Evolutionary conservation across 2,888 invertebrate species (phyloP).

Genomic region (Heliconius hortense): DNA sequence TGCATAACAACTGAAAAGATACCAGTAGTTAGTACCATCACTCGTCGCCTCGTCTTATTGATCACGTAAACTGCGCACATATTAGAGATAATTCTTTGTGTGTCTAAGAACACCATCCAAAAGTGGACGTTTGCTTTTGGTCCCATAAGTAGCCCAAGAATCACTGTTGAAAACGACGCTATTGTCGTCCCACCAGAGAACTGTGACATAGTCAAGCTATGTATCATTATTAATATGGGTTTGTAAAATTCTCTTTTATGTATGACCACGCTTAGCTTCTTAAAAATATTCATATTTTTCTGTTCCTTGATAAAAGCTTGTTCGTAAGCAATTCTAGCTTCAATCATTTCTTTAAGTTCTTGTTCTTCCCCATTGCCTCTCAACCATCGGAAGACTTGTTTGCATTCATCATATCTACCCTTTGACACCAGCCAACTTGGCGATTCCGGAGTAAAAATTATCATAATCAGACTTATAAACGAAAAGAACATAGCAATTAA

Average conservation of each 20-base stretch:
- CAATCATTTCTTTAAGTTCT: conserved; percentile 64
- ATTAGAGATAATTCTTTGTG: conserved; percentile 82
- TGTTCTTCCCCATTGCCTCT: conserved; percentile 75
- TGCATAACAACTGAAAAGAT: conserved; percentile 66
- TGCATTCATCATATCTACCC: conserved; percentile 77
- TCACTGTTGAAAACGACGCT: conserved; percentile 84
- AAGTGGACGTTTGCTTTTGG: conserved; percentile 82
- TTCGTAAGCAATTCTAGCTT: conserved; percentile 50
- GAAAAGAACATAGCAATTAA: conserved; percentile 70
- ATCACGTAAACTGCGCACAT: conserved; percentile 82
- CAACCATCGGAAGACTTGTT: conserved; percentile 79
- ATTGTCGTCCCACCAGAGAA: conserved; percentile 86
- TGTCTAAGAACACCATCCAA: conserved; percentile 84
- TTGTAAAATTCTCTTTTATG: conserved; percentile 77
- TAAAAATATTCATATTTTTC: conserved; percentile 40
- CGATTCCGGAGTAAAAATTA: conserved; percentile 79
- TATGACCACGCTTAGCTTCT: conserved; percentile 46
- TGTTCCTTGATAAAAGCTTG: conserved; percentile 47
- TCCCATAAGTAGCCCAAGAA: conserved; percentile 81
- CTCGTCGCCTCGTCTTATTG: conserved; percentile 81
- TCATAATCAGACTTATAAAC: conserved; percentile 68
- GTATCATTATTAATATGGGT: conserved; percentile 81
- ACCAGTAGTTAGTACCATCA: conserved; percentile 79
- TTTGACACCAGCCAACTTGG: conserved; percentile 84
- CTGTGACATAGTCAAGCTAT: conserved; percentile 83